phyloP scores from a whole-genome alignment of 2,113 vertebrate species.

The Trinectes maculatus region DNA sequence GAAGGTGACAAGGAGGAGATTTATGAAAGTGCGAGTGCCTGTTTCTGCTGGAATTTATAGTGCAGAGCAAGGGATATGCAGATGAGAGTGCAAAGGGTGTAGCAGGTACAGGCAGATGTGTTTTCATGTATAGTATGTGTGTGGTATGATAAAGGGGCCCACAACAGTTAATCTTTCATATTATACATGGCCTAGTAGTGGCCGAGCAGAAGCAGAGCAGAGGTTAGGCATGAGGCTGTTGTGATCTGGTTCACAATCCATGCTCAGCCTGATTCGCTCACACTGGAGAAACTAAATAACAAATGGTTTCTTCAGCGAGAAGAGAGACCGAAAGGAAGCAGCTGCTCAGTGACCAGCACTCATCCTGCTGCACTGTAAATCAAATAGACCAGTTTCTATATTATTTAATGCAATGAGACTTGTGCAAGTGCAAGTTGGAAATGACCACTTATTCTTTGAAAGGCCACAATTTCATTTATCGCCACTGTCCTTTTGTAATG shows the following conservation, averaged over 20 bases:
- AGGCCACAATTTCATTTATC: no score
- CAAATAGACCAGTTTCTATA: no score
- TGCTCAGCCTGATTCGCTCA: slow-evolving; percentile 6
- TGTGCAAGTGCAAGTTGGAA: neutral
- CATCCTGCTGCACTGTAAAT: no score
- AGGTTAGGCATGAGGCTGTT: slow-evolving; percentile 20
- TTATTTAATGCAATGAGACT: neutral
- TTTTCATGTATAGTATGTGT: slow-evolving; percentile 37
- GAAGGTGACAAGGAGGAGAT: slow-evolving; percentile 87
- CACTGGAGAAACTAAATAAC: neutral
- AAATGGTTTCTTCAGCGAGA: no score
- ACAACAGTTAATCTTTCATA: slow-evolving; percentile 60
- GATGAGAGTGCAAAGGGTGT: slow-evolving; percentile 78
- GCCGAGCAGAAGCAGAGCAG: slow-evolving; percentile 29
- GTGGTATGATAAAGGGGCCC: slow-evolving; percentile 57
- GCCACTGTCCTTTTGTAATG: no score
- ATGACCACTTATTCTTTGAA: no score
- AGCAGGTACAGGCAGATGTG: slow-evolving; percentile 66
- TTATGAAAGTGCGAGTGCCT: slow-evolving; percentile 83
- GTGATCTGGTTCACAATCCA: slow-evolving; percentile 12
- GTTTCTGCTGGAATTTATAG: slow-evolving; percentile 80
- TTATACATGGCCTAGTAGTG: slow-evolving; percentile 39
- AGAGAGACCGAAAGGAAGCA: neutral
- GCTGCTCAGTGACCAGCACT: neutral
- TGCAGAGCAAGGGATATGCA: slow-evolving; percentile 81